Evolutionary conservation across 2,113 vertebrate genomes (phyloP), one percentile per base, ranked within the genome.

Genomic region (Mustelus asterias): DNA sequence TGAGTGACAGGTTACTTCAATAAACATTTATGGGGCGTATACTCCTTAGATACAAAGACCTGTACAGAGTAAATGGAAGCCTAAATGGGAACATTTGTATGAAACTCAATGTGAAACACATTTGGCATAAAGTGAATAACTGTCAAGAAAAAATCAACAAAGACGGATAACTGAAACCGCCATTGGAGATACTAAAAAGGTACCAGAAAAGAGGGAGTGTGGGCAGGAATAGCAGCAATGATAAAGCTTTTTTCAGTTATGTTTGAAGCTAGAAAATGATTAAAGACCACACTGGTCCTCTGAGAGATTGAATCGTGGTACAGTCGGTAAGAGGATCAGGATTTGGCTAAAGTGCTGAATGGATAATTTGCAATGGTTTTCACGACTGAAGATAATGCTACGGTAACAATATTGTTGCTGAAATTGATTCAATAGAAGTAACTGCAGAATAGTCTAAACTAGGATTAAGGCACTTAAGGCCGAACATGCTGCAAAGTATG

Each of bases 401-500:
- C 13, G 6, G 54, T 90, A 60, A 90, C 54, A 90, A 90, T 29
- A 63, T 13, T 63, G 26, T 20, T 90, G 88, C 88, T 90, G 29
- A 63, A 90, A 90, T 63, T 63, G 88, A 90, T 90, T 63, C 26
- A 90, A 60, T n/a, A 90, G 60, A 90, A 90, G 58, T 60, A 33
- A 90, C 26, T 14, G 88, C 60, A 33, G 54, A 90, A 60, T 90
- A 29, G 33, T 63, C 54, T 90, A 90, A 90, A 90, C 29, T 60
- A 16, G 88, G 88, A 90, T 90, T 63, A 90, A 90, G 8, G 88
- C 29, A 90, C 18, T 90, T 58, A 18, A n/a, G 29, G 16, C 58
- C 20, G 29, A 90, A 63, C 58, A 90, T 90, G 48, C 48, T 89
- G 88, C 58, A 90, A 18, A 29, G 24, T 24, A 89, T 54, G 44